A percentile compares a stretch with the other conserved stretches of the same genome.
Evolutionary conservation across 2,113 vertebrate species (phyloP).

Genomic region (Sorex fumeus): DNA sequence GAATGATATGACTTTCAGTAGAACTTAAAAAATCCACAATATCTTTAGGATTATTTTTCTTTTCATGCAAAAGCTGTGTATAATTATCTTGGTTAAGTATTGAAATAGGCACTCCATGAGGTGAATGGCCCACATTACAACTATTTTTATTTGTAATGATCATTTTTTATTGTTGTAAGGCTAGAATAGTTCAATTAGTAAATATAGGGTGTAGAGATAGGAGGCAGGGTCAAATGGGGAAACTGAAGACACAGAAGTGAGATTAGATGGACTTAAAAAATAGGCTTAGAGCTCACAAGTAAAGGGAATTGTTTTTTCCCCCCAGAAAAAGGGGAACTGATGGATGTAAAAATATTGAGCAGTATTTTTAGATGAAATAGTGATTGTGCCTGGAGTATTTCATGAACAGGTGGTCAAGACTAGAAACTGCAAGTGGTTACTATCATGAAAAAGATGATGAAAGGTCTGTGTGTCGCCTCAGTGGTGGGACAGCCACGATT

Average conservation of each 20-base stretch:
- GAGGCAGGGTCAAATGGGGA: not conserved
- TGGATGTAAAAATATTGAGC: not conserved
- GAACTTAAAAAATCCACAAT: not conserved
- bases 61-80: slow-evolving; percentile 27
- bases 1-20: not conserved
- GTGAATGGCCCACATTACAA: not conserved
- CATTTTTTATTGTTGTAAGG: slow-evolving; percentile 27
- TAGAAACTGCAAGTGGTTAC: not conserved
- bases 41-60: not conserved
- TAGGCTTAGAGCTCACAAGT: not conserved
- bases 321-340: not conserved
- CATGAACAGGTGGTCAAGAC: not conserved
- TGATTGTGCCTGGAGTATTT: not conserved
- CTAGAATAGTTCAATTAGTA: not conserved
- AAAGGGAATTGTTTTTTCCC: not conserved
- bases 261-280: not conserved
- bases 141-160: not conserved
- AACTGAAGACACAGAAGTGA: not conserved
- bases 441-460: not conserved
- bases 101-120: not conserved
- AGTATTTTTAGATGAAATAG: not conserved
- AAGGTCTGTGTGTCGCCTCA: not conserved
- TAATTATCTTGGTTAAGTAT: not conserved
- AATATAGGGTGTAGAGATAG: not conserved
- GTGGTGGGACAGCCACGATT: not conserved